Conservation (phyloP, 2,797 vertebrate genomes). For the Micropoecilia bifurca region DNA sequence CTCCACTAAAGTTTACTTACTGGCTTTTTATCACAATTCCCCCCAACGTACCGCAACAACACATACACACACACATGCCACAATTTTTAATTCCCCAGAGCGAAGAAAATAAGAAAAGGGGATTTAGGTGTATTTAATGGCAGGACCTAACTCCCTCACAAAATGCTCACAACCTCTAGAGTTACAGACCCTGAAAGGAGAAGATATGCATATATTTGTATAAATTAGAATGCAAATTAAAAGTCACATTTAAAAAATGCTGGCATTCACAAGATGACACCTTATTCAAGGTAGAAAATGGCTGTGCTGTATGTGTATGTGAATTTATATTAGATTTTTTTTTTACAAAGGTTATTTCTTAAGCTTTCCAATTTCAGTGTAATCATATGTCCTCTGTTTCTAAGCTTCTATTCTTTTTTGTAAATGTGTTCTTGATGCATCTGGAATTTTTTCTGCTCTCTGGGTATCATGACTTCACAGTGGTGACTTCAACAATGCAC, state of each 20-base stretch:
- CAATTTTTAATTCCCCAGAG: slow-evolving; percentile 22
- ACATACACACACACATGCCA: neutral
- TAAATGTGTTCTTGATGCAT: neutral
- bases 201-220: slow-evolving; percentile 78
- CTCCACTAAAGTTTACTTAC: slow-evolving; percentile 76
- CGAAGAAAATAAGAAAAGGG: slow-evolving; percentile 28
- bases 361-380: slow-evolving; percentile 39
- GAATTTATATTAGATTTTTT: slow-evolving; percentile 64
- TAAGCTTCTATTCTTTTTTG: neutral
- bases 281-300: slow-evolving; percentile 49
- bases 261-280: slow-evolving; percentile 51
- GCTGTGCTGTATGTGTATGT: slow-evolving; percentile 30
- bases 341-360: slow-evolving; percentile 40
- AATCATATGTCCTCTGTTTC: slow-evolving; percentile 27
- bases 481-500: neutral
- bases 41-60: neutral
- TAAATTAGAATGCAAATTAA: slow-evolving; percentile 74
- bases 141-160: slow-evolving; percentile 51
- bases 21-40: slow-evolving; percentile 30
- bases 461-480: slow-evolving; percentile 33
- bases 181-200: slow-evolving; percentile 49
- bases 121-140: slow-evolving; percentile 51
- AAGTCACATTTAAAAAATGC: slow-evolving; percentile 70
- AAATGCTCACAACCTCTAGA: slow-evolving; percentile 60
- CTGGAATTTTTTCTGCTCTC: slow-evolving; percentile 42